These are phyloP conservation scores for Iphiclides podalirius DNA, from an alignment of 2,888 invertebrate species.

Conservation along the genomic window DNA sequence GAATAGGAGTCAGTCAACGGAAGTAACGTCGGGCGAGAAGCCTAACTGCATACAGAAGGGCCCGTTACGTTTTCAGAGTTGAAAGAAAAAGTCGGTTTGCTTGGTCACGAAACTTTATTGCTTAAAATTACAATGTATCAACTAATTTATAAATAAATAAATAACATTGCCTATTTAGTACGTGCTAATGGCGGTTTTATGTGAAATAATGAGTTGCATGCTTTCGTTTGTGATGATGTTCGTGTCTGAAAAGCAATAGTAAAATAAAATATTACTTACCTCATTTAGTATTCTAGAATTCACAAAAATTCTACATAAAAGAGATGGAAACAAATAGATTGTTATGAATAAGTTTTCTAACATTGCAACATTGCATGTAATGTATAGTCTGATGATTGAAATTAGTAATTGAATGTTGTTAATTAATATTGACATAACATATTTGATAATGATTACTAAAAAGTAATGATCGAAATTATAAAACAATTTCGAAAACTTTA, in stretches of 20 bases:
- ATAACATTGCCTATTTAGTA: slow-evolving; percentile 19
- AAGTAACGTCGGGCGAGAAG: slow-evolving; percentile 16
- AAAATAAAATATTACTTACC: slow-evolving; percentile 49
- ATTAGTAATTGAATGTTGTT: too few relatives aligned
- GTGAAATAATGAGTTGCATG: slow-evolving; percentile 62
- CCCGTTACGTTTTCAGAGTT: not conserved
- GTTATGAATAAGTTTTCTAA: too few relatives aligned
- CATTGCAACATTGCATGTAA: too few relatives aligned
- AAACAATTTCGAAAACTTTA: too few relatives aligned
- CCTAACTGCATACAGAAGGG: not conserved
- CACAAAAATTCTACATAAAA: not conserved
- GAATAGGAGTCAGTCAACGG: slow-evolving; percentile 48
- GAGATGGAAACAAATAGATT: not conserved
- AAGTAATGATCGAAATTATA: too few relatives aligned
- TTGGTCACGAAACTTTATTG: slow-evolving; percentile 11
- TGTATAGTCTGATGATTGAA: too few relatives aligned
- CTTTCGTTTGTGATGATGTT: slow-evolving; percentile 64
- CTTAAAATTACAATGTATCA: slow-evolving; percentile 11
- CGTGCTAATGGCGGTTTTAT: slow-evolving; percentile 36
- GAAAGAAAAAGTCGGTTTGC: slow-evolving; percentile 15
- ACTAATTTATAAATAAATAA: slow-evolving; percentile 24
- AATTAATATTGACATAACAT: too few relatives aligned
- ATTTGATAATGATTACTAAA: too few relatives aligned
- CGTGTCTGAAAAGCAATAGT: slow-evolving; percentile 66
- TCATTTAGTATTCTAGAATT: slow-evolving; percentile 22